phyloP scores from a whole-genome alignment of 2,888 invertebrate species.

The Buathra laborator region DNA sequence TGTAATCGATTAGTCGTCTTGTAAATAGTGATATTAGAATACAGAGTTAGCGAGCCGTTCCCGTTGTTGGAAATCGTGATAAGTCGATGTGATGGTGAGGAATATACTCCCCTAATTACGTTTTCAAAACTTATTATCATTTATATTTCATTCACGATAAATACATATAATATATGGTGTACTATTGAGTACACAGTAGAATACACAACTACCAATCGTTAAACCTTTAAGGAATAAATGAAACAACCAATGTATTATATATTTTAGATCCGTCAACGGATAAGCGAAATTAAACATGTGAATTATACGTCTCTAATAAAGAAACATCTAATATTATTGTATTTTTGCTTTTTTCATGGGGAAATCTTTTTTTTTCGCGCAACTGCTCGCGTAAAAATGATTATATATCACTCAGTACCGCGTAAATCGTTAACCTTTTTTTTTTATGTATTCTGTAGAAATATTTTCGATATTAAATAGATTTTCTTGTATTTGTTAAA shows the following conservation, averaged over 20 bases:
- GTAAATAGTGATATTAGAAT: constrained; percentile 70
- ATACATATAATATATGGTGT: constrained; percentile 52
- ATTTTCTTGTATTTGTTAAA: too few species aligned
- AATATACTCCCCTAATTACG: constrained; percentile 61
- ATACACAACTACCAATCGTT: constrained; percentile 49
- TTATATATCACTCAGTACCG: too few species aligned
- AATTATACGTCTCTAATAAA: constrained; percentile 69
- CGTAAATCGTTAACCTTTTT: too few species aligned
- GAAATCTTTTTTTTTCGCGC: too few species aligned
- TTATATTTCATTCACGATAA: constrained; percentile 58
- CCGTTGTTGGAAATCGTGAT: constrained; percentile 64
- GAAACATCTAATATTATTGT: constrained; percentile 59
- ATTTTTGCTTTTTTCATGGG: not conserved
- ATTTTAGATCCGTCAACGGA: constrained; percentile 58
- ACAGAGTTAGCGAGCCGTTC: constrained; percentile 44
- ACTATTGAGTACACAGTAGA: constrained; percentile 36
- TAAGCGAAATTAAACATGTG: constrained; percentile 57
- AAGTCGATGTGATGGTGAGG: constrained; percentile 67
- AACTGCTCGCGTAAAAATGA: too few species aligned
- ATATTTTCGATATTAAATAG: too few species aligned
- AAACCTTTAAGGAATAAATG: constrained; percentile 32
- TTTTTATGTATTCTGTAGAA: too few species aligned
- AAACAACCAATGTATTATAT: constrained; percentile 65
- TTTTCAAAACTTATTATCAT: constrained; percentile 61
- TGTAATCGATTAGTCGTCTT: constrained; percentile 61